These are phyloP conservation scores for Timema cristinae DNA, from an alignment of 2,888 invertebrate species.

Conservation along the genomic window DNA sequence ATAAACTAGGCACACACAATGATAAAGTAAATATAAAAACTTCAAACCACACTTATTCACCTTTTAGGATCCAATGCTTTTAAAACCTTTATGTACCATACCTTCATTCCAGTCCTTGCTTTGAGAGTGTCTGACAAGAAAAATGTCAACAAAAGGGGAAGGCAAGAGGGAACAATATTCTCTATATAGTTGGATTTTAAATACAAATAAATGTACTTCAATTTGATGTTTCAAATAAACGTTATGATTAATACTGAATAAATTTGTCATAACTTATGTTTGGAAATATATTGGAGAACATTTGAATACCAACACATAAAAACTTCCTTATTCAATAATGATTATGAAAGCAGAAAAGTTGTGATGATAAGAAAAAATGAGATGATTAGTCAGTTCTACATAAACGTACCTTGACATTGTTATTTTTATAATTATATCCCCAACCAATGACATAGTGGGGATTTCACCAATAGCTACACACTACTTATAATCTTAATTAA, in stretches of 20 bases:
- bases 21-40: constrained; percentile 12
- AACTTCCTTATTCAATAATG: constrained; percentile 9
- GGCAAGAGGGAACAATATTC: no score
- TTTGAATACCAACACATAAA: constrained; percentile 67
- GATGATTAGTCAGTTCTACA: no score
- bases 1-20: no score
- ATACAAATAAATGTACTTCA: no score
- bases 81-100: constrained; percentile 22
- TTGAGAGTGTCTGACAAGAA: constrained; percentile 18
- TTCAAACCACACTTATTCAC: constrained; percentile 25
- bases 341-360: constrained; percentile 3
- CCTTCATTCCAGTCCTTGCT: constrained; percentile 27
- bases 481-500: constrained; percentile 13
- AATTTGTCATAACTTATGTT: no score
- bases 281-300: constrained; percentile 41
- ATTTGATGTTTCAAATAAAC: no score
- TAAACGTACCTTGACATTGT: no score
- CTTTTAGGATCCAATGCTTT: constrained; percentile 19
- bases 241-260: no score
- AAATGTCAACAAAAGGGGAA: neutral
- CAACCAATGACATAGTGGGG: constrained; percentile 1
- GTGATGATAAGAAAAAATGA: neutral
- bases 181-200: no score
- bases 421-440: neutral
- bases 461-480: constrained; percentile 1